phyloP scores from a whole-genome alignment of 2,888 invertebrate species.

The Melieria crassipennis region DNA sequence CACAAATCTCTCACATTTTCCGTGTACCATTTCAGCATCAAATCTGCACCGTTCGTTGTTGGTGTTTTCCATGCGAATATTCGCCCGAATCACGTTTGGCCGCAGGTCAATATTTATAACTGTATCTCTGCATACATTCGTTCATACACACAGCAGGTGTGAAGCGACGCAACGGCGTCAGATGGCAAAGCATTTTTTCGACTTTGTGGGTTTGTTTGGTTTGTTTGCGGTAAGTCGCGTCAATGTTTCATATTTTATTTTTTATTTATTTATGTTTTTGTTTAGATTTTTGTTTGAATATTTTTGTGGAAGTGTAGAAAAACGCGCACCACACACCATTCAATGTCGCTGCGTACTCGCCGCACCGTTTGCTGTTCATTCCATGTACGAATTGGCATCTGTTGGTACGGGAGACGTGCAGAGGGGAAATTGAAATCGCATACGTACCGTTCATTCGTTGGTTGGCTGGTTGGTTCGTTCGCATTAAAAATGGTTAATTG shows the following conservation, averaged over 20 bases:
- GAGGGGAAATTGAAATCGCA: neutral
- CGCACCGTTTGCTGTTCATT: neutral
- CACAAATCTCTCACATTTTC: no score
- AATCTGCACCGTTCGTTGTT: no score
- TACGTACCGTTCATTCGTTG: neutral
- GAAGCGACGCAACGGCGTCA: neutral
- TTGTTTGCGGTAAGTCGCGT: no score
- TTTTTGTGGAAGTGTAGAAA: no score
- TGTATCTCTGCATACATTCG: slow-evolving; percentile 7
- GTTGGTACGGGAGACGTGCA: neutral
- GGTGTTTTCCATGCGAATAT: neutral
- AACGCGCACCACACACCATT: no score
- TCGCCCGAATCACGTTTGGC: slow-evolving; percentile 15
- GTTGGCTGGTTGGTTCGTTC: neutral
- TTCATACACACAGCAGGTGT: slow-evolving; percentile 24
- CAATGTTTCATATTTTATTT: no score
- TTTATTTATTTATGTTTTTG: no score
- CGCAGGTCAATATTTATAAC: slow-evolving; percentile 30
- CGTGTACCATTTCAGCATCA: no score
- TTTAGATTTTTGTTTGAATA: no score
- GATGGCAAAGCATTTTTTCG: no score
- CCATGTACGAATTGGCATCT: neutral
- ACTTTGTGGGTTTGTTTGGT: no score
- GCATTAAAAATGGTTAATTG: slow-evolving; percentile 30
- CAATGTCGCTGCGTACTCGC: neutral